phyloP scores from a whole-genome alignment of 2,113 vertebrate genomes.

The Campylorhamphus procurvoides region DNA sequence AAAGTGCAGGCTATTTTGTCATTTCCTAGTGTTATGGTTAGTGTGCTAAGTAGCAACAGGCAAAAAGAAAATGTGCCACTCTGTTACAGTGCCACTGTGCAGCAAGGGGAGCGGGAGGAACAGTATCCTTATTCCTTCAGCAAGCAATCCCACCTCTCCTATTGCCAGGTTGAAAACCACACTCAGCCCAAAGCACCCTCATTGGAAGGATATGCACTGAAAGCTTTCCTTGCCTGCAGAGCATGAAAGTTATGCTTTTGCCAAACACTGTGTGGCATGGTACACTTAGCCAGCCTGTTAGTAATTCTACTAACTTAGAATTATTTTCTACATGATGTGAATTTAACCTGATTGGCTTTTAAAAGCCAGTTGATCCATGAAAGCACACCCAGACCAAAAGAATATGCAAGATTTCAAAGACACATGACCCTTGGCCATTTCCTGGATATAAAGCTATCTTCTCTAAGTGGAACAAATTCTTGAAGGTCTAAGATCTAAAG shows the following conservation, averaged over 20 bases:
- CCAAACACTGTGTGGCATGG: background rate
- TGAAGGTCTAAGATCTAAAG: conserved; percentile 7
- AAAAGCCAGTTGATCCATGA: background rate
- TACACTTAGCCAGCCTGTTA: background rate
- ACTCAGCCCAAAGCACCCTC: background rate
- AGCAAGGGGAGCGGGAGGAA: background rate
- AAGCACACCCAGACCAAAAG: background rate
- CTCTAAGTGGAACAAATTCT: background rate
- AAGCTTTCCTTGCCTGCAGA: background rate
- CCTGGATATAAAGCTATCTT: background rate
- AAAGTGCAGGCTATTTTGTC: background rate
- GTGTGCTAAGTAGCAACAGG: background rate
- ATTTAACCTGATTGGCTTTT: background rate
- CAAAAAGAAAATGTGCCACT: background rate
- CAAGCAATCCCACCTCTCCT: background rate
- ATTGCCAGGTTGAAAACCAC: background rate
- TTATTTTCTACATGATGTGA: background rate
- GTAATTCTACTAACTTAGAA: background rate
- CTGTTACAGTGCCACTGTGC: background rate
- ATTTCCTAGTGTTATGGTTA: background rate
- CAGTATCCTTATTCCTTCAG: background rate
- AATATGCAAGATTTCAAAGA: background rate
- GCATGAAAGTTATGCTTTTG: background rate
- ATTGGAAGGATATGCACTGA: background rate
- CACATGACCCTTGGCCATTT: background rate